Evolutionary conservation across 2,888 invertebrate genomes (phyloP).

Genomic region (Enchytraeus crypticus): DNA sequence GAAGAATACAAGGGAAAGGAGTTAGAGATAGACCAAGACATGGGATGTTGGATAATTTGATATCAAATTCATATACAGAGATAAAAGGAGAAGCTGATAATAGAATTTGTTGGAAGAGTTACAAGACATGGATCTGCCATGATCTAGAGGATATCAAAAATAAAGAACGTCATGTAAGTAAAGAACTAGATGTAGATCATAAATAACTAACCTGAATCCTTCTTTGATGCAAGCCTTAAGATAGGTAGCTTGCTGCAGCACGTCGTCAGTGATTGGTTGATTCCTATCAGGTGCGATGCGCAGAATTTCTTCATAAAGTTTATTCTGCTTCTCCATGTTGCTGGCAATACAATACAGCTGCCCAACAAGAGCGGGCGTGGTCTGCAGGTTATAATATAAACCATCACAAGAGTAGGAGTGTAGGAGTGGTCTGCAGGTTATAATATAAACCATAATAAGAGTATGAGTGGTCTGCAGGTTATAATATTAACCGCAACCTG

Average conservation of each 20-base stretch:
- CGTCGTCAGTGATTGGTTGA: conserved; percentile 51
- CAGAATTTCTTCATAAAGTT: conserved; percentile 58
- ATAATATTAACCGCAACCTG: background rate
- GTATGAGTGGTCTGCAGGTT: conserved; percentile 32
- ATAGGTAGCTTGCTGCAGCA: conserved; percentile 60
- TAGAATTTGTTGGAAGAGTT: too few relatives aligned
- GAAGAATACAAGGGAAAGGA: too few relatives aligned
- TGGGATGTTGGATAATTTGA: too few relatives aligned
- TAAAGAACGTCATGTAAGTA: too few relatives aligned
- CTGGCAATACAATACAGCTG: conserved; percentile 66
- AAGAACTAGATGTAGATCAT: too few relatives aligned
- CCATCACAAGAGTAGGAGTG: conserved; percentile 13
- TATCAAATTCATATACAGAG: too few relatives aligned
- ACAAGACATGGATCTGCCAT: too few relatives aligned
- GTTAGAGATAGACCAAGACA: too few relatives aligned
- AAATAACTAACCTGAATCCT: conserved; percentile 39
- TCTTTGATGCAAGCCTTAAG: conserved; percentile 74
- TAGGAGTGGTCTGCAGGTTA: conserved; percentile 34
- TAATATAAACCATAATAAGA: background rate
- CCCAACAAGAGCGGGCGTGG: conserved; percentile 34
- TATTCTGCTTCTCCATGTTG: conserved; percentile 62
- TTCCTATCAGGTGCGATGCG: conserved; percentile 36
- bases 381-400: conserved; percentile 27
- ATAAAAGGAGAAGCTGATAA: too few relatives aligned
- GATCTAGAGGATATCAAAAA: too few relatives aligned